Evolutionary conservation across 2,888 invertebrate genomes (phyloP).

Genomic region (Trilocha varians): DNA sequence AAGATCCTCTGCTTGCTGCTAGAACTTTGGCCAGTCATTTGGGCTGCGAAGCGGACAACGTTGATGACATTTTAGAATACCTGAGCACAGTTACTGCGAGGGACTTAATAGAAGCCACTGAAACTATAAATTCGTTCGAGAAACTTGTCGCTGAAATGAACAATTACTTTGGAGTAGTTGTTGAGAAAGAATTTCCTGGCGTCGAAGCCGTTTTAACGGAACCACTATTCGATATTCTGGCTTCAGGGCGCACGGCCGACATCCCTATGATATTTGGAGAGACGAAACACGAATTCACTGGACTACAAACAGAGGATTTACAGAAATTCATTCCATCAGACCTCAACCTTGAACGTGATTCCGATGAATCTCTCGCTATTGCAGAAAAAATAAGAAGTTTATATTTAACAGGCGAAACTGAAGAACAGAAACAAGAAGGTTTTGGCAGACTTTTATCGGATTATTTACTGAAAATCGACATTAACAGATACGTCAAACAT

Average conservation of each 20-base stretch:
- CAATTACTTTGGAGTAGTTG: slow-evolving; percentile 30
- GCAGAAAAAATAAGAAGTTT: slow-evolving; percentile 37
- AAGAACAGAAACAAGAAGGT: slow-evolving; percentile 33
- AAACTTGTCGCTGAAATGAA: slow-evolving; percentile 13
- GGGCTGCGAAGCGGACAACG: slow-evolving; percentile 44
- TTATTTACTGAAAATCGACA: slow-evolving; percentile 34
- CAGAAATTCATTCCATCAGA: slow-evolving; percentile 45
- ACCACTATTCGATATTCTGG: slow-evolving; percentile 41
- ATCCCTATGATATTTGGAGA: slow-evolving; percentile 54
- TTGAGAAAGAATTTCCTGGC: slow-evolving; percentile 55
- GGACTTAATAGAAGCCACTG: slow-evolving; percentile 44
- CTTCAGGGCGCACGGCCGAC: slow-evolving; percentile 49
- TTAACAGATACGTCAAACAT: slow-evolving; percentile 48
- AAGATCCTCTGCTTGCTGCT: slow-evolving; percentile 44
- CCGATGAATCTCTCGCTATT: slow-evolving; percentile 36
- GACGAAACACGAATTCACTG: slow-evolving; percentile 37
- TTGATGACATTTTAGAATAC: slow-evolving; percentile 51
- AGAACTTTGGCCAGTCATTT: slow-evolving; percentile 34
- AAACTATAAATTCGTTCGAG: slow-evolving; percentile 20
- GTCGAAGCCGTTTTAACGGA: slow-evolving; percentile 50
- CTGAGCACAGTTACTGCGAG: slow-evolving; percentile 41
- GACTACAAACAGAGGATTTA: slow-evolving; percentile 35
- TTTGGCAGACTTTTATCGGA: slow-evolving; percentile 49
- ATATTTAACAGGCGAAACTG: slow-evolving; percentile 42
- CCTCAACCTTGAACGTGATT: slow-evolving; percentile 39